Evolutionary conservation across 2,113 vertebrate genomes (phyloP), one percentile per base, ranked within the genome.

Genomic region (Panthera leo): DNA sequence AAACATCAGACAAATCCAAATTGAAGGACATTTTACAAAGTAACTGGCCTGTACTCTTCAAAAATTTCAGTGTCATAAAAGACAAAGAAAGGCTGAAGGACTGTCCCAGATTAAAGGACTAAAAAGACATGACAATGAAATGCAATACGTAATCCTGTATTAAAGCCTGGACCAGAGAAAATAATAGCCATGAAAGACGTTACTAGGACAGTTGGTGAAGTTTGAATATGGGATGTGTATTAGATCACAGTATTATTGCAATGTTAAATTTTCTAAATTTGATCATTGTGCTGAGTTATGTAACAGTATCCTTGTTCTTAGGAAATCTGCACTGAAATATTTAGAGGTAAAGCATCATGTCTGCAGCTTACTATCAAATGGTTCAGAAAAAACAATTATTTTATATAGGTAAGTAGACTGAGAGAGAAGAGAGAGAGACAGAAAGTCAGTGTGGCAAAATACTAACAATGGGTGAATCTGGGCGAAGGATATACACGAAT

Each of bases 1-100:
- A 84, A 92, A 83, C 31, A 95, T 45, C n/a, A 92, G 23, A 82
- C 34, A 89, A 91, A 85, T n/a, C 36, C 58, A 85, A 88, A 95
- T 1, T 29, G 55, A 94, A 67, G 31, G 31, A 51, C 23, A 23
- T 42, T 94, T 91, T 83, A 92, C 68, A 87, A 85, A 96, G 89
- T 36, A 94, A 91, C 63, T 23, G 5, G 11, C 25, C 73, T 61
- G 11, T 73, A 31, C 0, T 67, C 88, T 78, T 95, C 45, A 96
- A 91, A 96, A 92, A 67, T 78, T 27, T 65, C 61, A 94, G 31
- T 84, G 68, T 48, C 91, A 86, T 73, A 68, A 83, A 79, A 95
- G 84, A 82, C 14, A 80, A 85, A 53, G 85, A 85, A 95, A 95
- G 88, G 29, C 36, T 76, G 51, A 97, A 80, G 45, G 61, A 45